Evolutionary conservation across 2,888 invertebrate genomes (phyloP), one percentile per base, ranked within the genome.

Genomic region (Notodonta ziczac): DNA sequence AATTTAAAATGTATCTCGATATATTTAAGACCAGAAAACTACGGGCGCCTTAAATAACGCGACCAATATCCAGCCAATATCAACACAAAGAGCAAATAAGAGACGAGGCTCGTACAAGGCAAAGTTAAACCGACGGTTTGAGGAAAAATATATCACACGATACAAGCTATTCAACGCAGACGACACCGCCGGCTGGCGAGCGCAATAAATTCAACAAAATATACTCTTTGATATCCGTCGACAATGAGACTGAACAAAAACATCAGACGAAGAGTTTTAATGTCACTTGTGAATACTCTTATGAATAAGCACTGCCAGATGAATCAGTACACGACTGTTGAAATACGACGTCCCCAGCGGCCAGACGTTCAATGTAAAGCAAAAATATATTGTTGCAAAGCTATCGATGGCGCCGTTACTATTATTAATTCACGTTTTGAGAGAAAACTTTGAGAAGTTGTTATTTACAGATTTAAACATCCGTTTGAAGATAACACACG

Each of bases 291-390:
- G 82, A 85, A 87, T 86, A 87, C 85, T 86, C 81, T 84, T 89
- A 88, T 86, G 88, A 88, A 89, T 87, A 87, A 84, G 78, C 76
- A 77, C 79, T 78, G 80, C 81, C 77, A 91, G 91, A 92, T 92
- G 87, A 87, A 92, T 92, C 92, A 90, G 83, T 78, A 84, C 90
- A 90, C 90, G 90, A 90, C 88, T 86, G 83, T 83, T 91, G 87
- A 88, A 90, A 89, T 90, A 90, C 88, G 90, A 88, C 79, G 83
- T 87, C 87, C 80, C 78, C 80, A 79, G 76, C 75, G 79, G 76
- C 75, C 78, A 83, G 82, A 85, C 84, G 72, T 76, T 81, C 81
- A 83, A 84, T 84, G 82, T 84, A 83, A 84, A 82, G 81, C 83
- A 80, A 81, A 79, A 78, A 84, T 84, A 80, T 78, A 81, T 80